phyloP scores from a whole-genome alignment of 2,797 vertebrate species.

The Acanthopagrus latus region DNA sequence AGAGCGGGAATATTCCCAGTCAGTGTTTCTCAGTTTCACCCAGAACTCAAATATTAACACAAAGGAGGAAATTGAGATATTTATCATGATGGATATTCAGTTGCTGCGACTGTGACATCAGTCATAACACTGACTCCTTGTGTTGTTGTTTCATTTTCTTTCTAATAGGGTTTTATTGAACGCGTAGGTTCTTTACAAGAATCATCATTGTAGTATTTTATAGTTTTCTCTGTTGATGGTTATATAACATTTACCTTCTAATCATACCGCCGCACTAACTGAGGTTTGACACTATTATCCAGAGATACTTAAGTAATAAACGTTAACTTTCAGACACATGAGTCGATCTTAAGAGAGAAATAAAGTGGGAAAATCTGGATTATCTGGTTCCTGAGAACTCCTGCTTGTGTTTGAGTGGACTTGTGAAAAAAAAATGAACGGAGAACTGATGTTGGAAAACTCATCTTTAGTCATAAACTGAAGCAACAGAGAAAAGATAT shows the following conservation, averaged over 20 bases:
- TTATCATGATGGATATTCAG: constrained; percentile 3
- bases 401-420: too few relatives aligned
- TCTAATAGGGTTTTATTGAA: neutral
- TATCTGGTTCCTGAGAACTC: too few relatives aligned
- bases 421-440: neutral
- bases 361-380: neutral
- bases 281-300: neutral
- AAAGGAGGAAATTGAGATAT: neutral
- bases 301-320: neutral
- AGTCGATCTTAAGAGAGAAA: neutral
- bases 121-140: neutral
- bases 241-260: neutral
- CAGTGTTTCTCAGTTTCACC: constrained; percentile 17
- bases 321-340: neutral
- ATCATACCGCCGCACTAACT: too few relatives aligned
- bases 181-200: neutral
- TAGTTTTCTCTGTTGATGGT: neutral
- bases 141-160: neutral
- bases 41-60: constrained; percentile 16
- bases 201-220: neutral
- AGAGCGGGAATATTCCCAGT: constrained; percentile 8
- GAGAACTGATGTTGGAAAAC: neutral
- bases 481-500: neutral
- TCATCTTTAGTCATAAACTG: neutral
- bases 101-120: neutral